phyloP scores from a whole-genome alignment of 35 echinoderm and acorn worm genomes.

The Eucidaris tribuloides region DNA sequence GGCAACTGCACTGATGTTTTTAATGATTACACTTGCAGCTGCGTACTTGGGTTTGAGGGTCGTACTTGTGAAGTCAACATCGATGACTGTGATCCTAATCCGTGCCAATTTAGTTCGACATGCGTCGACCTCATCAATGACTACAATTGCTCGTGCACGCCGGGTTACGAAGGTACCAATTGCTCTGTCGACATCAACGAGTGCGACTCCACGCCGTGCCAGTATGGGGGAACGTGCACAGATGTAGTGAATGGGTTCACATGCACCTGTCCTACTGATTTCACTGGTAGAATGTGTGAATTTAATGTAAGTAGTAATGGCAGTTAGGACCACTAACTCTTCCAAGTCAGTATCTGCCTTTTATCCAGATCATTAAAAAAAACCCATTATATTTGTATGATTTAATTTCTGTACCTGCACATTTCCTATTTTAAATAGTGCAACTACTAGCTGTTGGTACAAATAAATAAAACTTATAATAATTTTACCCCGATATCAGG shows the following conservation, averaged over 20 bases:
- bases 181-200: conserved; percentile 64
- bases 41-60: conserved; percentile 47
- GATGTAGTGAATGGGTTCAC: conserved; percentile 38
- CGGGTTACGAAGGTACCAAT: conserved; percentile 61
- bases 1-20: conserved; percentile 43
- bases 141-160: conserved; percentile 52
- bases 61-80: conserved; percentile 46
- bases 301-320: conserved; percentile 37
- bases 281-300: conserved; percentile 72
- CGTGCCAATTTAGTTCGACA: conserved; percentile 42
- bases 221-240: conserved; percentile 34
- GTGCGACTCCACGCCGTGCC: conserved; percentile 54
- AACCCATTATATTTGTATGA: no score
- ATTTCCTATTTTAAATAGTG: no score
- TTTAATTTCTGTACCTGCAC: no score
- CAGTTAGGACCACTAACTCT: not conserved
- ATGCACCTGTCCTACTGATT: conserved; percentile 61
- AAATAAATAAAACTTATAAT: no score
- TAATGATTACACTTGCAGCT: conserved; percentile 56
- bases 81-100: conserved; percentile 53
- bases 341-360: not conserved
- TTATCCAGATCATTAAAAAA: no score
- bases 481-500: no score
- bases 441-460: no score
- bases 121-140: conserved; percentile 53